Conservation (phyloP, 2,797 vertebrate genomes). For the Myripristis murdjan region DNA sequence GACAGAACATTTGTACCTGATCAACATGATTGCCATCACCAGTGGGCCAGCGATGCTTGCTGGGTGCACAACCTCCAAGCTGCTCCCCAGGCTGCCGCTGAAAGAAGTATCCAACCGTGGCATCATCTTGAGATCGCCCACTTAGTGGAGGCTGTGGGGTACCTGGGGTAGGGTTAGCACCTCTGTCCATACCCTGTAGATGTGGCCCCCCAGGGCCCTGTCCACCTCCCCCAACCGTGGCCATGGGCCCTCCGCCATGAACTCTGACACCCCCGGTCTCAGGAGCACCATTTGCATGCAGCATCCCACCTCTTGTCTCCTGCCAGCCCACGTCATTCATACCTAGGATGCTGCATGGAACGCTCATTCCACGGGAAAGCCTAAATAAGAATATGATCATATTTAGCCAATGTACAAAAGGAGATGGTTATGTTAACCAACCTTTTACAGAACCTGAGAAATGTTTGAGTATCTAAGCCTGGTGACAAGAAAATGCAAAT, state of each 20-base stretch:
- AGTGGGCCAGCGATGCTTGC: constrained; percentile 84
- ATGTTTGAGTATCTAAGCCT: neutral
- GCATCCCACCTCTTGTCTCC: constrained; percentile 87
- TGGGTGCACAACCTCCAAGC: constrained; percentile 78
- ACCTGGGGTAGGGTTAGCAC: constrained; percentile 69
- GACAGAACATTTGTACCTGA: constrained; percentile 60
- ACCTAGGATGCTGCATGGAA: constrained; percentile 88
- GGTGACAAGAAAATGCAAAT: neutral
- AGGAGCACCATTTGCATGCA: constrained; percentile 84
- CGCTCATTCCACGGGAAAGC: constrained; percentile 86
- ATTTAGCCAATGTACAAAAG: neutral
- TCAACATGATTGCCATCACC: constrained; percentile 79
- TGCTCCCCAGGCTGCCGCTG: constrained; percentile 86
- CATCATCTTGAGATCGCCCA: constrained; percentile 84
- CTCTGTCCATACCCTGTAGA: constrained; percentile 80
- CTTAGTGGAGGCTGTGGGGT: constrained; percentile 81
- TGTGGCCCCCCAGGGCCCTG: constrained; percentile 76
- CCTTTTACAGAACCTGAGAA: neutral
- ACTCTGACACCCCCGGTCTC: constrained; percentile 79
- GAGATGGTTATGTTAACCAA: neutral
- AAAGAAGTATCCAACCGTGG: constrained; percentile 86
- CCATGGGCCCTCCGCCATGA: constrained; percentile 75
- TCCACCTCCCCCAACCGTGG: constrained; percentile 71
- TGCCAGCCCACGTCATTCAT: constrained; percentile 90
- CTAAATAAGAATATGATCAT: constrained; percentile 48